Evolutionary conservation across 2,888 invertebrate genomes (phyloP).

Genomic region (Amphipoea oculea): DNA sequence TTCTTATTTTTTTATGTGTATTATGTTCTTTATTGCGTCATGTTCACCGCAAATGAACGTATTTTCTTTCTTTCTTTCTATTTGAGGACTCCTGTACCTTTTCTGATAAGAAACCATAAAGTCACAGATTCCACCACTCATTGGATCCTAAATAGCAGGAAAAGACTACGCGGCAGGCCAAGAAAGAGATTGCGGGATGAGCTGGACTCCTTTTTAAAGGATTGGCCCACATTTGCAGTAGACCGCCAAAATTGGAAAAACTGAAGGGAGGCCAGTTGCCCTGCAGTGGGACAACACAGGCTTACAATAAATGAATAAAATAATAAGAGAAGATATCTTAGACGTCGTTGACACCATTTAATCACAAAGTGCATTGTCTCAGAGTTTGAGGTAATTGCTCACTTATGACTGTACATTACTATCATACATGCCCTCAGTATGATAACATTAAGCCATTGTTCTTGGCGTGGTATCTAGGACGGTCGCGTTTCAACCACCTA

Average conservation of each 20-base stretch:
- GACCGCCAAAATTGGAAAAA: neutral
- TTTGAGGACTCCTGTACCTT: neutral
- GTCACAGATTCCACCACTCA: neutral
- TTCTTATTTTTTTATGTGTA: too few species aligned
- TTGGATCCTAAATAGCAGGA: neutral
- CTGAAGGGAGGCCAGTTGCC: neutral
- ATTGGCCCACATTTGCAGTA: neutral
- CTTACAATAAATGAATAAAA: neutral
- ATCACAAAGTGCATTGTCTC: conserved; percentile 25
- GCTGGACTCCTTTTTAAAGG: neutral
- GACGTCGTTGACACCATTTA: conserved; percentile 9
- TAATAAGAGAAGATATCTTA: neutral
- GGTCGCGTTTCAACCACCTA: conserved; percentile 47
- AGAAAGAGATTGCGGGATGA: neutral
- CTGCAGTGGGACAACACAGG: neutral
- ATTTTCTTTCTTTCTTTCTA: too few species aligned
- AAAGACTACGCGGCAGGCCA: neutral
- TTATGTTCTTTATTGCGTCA: too few species aligned
- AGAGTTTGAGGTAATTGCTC: conserved; percentile 23
- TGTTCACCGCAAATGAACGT: too few species aligned
- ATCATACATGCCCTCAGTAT: conserved; percentile 39
- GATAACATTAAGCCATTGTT: conserved; percentile 59
- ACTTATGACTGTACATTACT: conserved; percentile 30
- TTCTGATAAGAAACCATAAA: neutral
- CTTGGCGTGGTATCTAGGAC: conserved; percentile 61